Conservation (phyloP, 35 echinoderm and acorn worm species). For the Lytechinus pictus region DNA sequence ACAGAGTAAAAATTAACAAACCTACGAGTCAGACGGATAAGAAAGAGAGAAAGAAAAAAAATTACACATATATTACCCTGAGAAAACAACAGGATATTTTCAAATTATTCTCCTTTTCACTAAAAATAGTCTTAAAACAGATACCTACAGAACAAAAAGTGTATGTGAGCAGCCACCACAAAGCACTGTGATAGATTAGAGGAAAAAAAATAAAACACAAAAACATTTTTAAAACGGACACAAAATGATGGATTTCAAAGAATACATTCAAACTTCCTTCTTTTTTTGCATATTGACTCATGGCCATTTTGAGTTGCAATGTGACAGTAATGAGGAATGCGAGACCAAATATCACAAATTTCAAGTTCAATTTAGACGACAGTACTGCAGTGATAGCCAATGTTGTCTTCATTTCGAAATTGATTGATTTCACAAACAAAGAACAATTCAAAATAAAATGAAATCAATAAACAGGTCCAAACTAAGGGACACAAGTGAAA, state of each 20-base stretch:
- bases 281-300: not conserved
- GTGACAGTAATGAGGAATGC: not conserved
- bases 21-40: not conserved
- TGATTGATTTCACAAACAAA: not conserved
- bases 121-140: conserved; percentile 6
- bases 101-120: not conserved
- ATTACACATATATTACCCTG: not conserved
- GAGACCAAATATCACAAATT: not conserved
- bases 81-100: not conserved
- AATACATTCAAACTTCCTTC: not conserved
- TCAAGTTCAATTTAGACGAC: not conserved
- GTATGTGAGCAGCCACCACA: not conserved
- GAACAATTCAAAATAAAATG: not conserved
- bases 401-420: not conserved
- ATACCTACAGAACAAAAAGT: not conserved
- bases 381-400: not conserved
- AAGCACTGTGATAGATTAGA: not conserved
- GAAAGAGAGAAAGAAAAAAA: not conserved
- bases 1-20: not conserved
- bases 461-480: not conserved
- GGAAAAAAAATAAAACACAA: not conserved
- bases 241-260: conserved; percentile 19
- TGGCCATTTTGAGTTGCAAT: not conserved
- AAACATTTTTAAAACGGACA: not conserved
- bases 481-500: not conserved